Evolutionary conservation across 1,140 invertebrate genomes (phyloP), one percentile per base, ranked within the genome.

Genomic region (Drosophila miranda): DNA sequence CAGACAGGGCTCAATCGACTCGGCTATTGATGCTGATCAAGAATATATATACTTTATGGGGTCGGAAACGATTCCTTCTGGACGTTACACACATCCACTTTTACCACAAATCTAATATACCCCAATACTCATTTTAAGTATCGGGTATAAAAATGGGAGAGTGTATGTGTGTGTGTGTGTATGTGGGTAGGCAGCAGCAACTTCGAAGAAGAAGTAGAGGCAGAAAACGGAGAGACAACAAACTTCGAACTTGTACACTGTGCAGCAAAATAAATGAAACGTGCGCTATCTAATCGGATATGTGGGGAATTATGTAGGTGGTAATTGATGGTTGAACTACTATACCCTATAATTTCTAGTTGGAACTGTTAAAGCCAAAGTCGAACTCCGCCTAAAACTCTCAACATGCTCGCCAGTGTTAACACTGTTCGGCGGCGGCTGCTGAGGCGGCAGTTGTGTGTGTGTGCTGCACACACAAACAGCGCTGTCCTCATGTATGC

Each of bases 181-280:
- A 48, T 62, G 34, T 51, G 71, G 63, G 71, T 77, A 63, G 73
- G 77, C 77, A 81, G 71, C 79, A 84, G 72, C 81, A 80, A 77
- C 84, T 74, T 86, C 67, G 64, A 64, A 71, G 71, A 77, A 79
- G 44, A 72, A 83, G 75, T 57, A 86, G 23, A 78, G 71, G 78
- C 53, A 70, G 58, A 66, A 59, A 43, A 60, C 69, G 52, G 19
- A 51, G 21, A 75, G 68, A 64, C 73, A 45, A 70, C 51, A 19
- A 58, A 74, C 82, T 72, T 86, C 69, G 68, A 81, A 72, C 66
- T 75, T 38, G 1, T 74, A 58, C 70, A 74, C 70, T 74, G 28
- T 28, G 49, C 43, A 48, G 26, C 70, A 73, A 63, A 56, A 38
- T 43, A 7, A n/a, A 43, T 4, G 13, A 11, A 34, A 21, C 1